Evolutionary conservation across 2,888 invertebrate genomes (phyloP).

Genomic region (Poecilus cupreus): DNA sequence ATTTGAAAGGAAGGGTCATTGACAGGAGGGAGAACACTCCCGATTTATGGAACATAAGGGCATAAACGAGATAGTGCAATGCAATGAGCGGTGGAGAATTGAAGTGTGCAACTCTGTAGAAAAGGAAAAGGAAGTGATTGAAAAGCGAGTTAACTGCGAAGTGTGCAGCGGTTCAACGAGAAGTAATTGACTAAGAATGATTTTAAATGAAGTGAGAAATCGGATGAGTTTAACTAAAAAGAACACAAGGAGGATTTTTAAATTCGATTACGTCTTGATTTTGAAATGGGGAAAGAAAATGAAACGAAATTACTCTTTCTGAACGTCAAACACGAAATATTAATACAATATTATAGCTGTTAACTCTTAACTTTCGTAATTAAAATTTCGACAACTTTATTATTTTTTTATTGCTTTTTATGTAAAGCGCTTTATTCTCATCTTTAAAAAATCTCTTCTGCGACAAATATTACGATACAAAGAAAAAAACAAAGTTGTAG

Average conservation of each 20-base stretch:
- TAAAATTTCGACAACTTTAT: constrained; percentile 36
- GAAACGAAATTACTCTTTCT: neutral
- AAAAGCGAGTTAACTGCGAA: constrained; percentile 35
- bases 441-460: neutral
- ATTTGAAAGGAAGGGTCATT: constrained; percentile 2
- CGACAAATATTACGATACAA: no score
- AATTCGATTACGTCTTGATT: constrained; percentile 47
- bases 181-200: constrained; percentile 49
- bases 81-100: constrained; percentile 10
- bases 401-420: constrained; percentile 36
- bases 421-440: neutral
- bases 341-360: constrained; percentile 28
- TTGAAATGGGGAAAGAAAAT: neutral
- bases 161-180: constrained; percentile 35
- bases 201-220: constrained; percentile 49
- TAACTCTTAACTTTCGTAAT: constrained; percentile 20
- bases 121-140: constrained; percentile 39
- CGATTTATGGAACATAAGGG: neutral
- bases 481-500: no score
- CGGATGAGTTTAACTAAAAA: constrained; percentile 37
- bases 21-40: neutral
- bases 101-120: constrained; percentile 31
- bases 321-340: constrained; percentile 23
- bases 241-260: constrained; percentile 40
- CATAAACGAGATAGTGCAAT: neutral